phyloP scores from a whole-genome alignment of 1,140 invertebrate genomes.

The Drosophila malerkotliana region DNA sequence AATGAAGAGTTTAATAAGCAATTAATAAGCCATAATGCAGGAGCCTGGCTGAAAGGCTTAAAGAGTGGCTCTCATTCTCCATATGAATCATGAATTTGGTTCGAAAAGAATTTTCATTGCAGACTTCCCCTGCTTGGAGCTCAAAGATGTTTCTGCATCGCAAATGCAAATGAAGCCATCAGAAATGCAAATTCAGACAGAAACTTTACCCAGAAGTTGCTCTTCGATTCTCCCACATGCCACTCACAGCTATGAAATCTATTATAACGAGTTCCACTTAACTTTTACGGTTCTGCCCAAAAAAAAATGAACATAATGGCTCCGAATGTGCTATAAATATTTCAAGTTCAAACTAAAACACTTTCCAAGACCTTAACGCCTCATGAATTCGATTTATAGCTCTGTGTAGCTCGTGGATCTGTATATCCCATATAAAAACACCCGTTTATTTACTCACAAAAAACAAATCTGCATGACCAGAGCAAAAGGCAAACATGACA shows the following conservation, averaged over 20 bases:
- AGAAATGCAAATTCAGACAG: slow-evolving; percentile 64
- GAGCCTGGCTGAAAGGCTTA: background rate
- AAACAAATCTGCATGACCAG: slow-evolving; percentile 12
- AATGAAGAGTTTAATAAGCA: background rate
- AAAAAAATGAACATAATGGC: slow-evolving; percentile 6
- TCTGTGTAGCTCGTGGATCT: slow-evolving; percentile 36
- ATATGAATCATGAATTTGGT: background rate
- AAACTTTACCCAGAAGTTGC: slow-evolving; percentile 48
- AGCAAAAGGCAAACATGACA: slow-evolving; percentile 31
- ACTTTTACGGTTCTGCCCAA: slow-evolving; percentile 39
- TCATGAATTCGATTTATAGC: slow-evolving; percentile 69
- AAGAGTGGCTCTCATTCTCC: background rate
- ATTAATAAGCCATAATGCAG: background rate
- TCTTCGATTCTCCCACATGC: slow-evolving; percentile 41
- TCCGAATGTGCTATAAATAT: slow-evolving; percentile 36
- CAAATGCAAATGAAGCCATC: slow-evolving; percentile 62
- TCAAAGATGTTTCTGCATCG: slow-evolving; percentile 17
- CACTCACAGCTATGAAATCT: slow-evolving; percentile 17
- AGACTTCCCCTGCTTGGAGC: slow-evolving; percentile 1
- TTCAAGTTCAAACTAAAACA: slow-evolving; percentile 75
- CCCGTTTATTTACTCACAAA: slow-evolving; percentile 12
- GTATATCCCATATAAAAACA: slow-evolving; percentile 8
- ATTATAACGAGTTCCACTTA: slow-evolving; percentile 50
- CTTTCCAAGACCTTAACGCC: slow-evolving; percentile 68
- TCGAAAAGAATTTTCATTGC: slow-evolving; percentile 4